Evolutionary conservation across 2,797 vertebrate genomes (phyloP).

Genomic region (Orestias chungarensis): DNA sequence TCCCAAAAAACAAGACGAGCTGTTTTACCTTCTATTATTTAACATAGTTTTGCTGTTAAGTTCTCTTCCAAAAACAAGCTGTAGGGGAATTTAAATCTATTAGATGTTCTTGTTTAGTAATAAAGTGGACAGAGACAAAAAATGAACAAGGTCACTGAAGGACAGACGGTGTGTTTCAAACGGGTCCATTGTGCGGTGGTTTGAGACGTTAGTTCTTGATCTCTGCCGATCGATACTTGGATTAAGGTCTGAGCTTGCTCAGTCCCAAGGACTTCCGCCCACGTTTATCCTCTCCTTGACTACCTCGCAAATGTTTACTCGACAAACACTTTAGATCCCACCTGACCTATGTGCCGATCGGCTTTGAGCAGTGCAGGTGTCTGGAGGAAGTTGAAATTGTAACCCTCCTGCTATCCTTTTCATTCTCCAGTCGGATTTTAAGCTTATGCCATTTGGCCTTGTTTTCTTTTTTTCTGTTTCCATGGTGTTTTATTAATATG

Average conservation of each 20-base stretch:
- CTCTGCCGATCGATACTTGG: slow-evolving; percentile 49
- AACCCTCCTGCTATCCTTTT: slow-evolving; percentile 3
- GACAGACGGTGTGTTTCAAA: not conserved
- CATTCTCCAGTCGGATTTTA: slow-evolving; percentile 5
- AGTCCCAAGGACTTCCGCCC: slow-evolving; percentile 19
- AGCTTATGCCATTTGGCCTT: not conserved
- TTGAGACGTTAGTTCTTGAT: slow-evolving; percentile 26
- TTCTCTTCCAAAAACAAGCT: not conserved
- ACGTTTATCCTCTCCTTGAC: slow-evolving; percentile 34
- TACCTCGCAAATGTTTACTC: slow-evolving; percentile 47
- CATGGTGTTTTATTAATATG: not conserved
- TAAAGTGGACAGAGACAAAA: not conserved
- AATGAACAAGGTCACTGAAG: slow-evolving; percentile 7
- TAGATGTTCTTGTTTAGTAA: not conserved
- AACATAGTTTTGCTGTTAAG: not conserved
- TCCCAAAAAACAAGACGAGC: not conserved
- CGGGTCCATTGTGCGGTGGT: slow-evolving; percentile 13
- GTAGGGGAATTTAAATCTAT: not conserved
- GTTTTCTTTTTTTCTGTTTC: not conserved
- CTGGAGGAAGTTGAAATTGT: slow-evolving; percentile 34
- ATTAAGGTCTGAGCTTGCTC: slow-evolving; percentile 16
- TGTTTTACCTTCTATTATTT: not conserved
- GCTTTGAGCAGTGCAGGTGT: slow-evolving; percentile 28
- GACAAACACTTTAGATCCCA: slow-evolving; percentile 40
- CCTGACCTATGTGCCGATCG: slow-evolving; percentile 22